A percentile compares a stretch with the other conserved stretches of the same genome.
These are phyloP conservation scores for Tragopan temminckii DNA, from an alignment of 2,797 vertebrate genomes.

Conservation along the genomic window DNA sequence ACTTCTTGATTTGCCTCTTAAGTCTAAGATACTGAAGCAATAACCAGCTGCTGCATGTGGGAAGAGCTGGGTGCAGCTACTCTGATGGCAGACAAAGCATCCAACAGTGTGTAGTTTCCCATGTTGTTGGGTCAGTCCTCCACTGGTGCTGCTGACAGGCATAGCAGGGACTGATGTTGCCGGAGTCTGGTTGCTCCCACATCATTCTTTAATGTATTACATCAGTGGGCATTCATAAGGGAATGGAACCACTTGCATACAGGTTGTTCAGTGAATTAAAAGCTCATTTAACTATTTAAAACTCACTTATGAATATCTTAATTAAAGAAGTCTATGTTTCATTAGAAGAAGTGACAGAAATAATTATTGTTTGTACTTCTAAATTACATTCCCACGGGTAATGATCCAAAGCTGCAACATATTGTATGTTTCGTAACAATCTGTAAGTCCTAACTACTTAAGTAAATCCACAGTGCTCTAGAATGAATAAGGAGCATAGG, in stretches of 20 bases:
- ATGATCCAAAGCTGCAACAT: conserved; percentile 66
- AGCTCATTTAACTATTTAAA: conserved; percentile 37
- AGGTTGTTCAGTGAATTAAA: neutral
- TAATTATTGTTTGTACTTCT: conserved; percentile 67
- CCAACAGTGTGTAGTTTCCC: neutral
- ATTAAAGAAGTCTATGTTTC: conserved; percentile 58
- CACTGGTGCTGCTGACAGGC: neutral
- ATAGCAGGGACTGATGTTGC: neutral
- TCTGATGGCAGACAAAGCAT: neutral
- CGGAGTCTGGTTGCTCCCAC: neutral
- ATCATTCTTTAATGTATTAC: neutral
- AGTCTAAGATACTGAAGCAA: neutral
- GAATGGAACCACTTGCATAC: neutral
- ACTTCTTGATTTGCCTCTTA: rapidly evolving
- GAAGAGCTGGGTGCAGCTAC: neutral
- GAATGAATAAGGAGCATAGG: neutral
- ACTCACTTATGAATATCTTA: conserved; percentile 49
- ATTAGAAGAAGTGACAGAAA: conserved; percentile 50
- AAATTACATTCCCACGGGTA: conserved; percentile 74
- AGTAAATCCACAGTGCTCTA: neutral
- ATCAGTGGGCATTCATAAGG: neutral
- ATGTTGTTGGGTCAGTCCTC: rapidly evolving
- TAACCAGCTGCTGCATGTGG: neutral
- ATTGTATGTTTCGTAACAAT: conserved; percentile 67
- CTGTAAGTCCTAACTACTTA: conserved; percentile 61